phyloP scores from a whole-genome alignment of 2,113 vertebrate genomes.

The Pseudopodoces humilis region DNA sequence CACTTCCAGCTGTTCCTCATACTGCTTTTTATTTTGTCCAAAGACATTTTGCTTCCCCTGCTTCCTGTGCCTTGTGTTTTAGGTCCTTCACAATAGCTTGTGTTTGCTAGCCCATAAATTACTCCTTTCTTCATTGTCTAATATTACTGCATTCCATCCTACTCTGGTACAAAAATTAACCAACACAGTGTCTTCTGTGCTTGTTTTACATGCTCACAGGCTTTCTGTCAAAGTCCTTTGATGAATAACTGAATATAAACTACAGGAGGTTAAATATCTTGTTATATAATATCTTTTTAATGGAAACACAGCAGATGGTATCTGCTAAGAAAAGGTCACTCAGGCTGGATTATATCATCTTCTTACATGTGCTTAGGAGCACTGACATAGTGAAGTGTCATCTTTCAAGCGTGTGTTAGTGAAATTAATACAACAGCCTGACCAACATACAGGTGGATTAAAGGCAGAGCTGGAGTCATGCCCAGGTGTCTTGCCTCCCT shows the following conservation, averaged over 20 bases:
- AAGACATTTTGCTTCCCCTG: not conserved
- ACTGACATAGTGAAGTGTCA: not conserved
- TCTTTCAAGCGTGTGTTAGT: not conserved
- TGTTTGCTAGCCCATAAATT: not conserved
- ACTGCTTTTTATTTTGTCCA: not conserved
- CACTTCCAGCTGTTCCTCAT: not conserved
- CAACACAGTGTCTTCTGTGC: not conserved
- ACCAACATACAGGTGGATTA: not conserved
- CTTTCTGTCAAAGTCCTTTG: conserved; percentile 15
- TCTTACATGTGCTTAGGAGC: not conserved
- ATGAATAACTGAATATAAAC: conserved; percentile 31
- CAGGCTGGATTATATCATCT: conserved; percentile 21
- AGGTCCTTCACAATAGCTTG: not conserved
- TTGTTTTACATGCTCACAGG: not conserved
- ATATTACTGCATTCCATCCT: not conserved
- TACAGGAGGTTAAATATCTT: conserved; percentile 23
- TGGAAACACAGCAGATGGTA: conserved; percentile 57
- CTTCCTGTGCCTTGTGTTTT: not conserved
- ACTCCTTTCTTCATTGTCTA: not conserved
- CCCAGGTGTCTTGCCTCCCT: not conserved
- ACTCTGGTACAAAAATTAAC: not conserved
- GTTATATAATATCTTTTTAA: conserved; percentile 42
- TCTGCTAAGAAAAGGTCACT: conserved; percentile 36
- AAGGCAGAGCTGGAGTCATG: not conserved
- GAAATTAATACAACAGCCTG: not conserved